Evolutionary conservation across 1,140 invertebrate genomes (phyloP), one percentile per base, ranked within the genome.

Genomic region (Phthorimaea operculella): DNA sequence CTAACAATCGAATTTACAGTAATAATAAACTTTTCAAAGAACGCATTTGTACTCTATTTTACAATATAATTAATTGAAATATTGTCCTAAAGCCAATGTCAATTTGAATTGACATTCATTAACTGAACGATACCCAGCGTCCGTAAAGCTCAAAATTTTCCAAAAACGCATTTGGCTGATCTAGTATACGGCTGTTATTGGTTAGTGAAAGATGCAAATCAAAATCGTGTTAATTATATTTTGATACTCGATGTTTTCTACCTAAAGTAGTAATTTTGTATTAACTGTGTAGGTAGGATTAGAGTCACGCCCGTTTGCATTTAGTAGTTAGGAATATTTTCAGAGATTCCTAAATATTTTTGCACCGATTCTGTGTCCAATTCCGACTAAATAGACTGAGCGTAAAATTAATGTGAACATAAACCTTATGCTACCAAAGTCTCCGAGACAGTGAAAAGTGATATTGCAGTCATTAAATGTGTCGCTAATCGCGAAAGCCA

Each of bases 211-310:
- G 68, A 70, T 70, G 67, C 74, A 79, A 81, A 81, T 77, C 72
- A 76, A 66, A 74, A 75, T 39, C 66, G 68, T 80, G 79, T 83
- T 83, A 80, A 76, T 80, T 82, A 85, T 85, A 85, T 85, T 85
- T 85, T 85, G 82, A 85, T 85, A 85, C 70, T 83, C 77, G 77
- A 81, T 73, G 74, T 85, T 83, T 85, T 85, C 77, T 85, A 85
- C 76, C 69, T 80, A 73, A 74, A 58, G 74, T 81, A 74, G 74
- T 81, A 75, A 68, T 66, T 76, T 81, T 76, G 73, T 76, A 80
- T 70, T 72, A 72, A 73, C 70, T 68, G 72, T 74, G 70, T 82
- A 80, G 66, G 59, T 80, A 77, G 69, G 66, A 57, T 70, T 71
- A 65, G 63, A 66, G 63, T 63, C 57, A 58, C 71, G 55, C 63